Base-by-base conservation (phyloP, 1,140 invertebrate genomes). In the Drosophila mojavensis region DNA sequence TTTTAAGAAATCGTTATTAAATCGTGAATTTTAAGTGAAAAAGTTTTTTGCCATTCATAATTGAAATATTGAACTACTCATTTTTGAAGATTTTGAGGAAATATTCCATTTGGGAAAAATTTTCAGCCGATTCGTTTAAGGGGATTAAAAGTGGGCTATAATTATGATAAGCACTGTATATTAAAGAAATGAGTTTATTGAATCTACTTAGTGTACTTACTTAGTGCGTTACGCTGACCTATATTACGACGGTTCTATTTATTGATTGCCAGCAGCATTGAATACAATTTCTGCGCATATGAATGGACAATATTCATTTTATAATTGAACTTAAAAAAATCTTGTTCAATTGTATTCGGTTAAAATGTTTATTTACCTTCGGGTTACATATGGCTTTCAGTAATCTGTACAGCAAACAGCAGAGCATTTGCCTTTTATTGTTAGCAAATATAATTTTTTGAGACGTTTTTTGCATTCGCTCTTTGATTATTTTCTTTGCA, bases 401-500 rank as follows among this genome's bases (percentile, higher is more conserved):
- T n/a, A 24, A n/a, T n/a, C 11, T 6, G 17, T 4, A 17, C 28
- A 43, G 20, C 7, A 43, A 24, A 47, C 26, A 20, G 9, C 33
- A 58, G 43, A 58, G 30, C 17, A 58, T 58, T 65, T 33, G 9
- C 26, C 9, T 28, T 54, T 45, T 65, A 15, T 17, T 62, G 26
- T 41, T 39, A 6, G 10, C 43, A n/a, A 45, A 15, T 20, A 20
- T 55, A 4, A 64, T 54, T 33, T 65, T 20, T 36, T 36, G 10
- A 10, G 5, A 6, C 13, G 4, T 4, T 15, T 11, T 11, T 69
- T 55, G 28, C 11, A 69, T 54, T 56, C 26, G 11, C 20, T 73
- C 10, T 54, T 54, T 39, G 17, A 54, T 41, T 81, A 61, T 61
- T 77, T 61, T 61, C 33, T 61, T 70, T 9, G 11, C 54, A 11